Percentiles rank a stretch among this genome's conserved stretches.
Conservation (phyloP, 2,888 invertebrate species). For the Ganaspis brasiliensis region DNA sequence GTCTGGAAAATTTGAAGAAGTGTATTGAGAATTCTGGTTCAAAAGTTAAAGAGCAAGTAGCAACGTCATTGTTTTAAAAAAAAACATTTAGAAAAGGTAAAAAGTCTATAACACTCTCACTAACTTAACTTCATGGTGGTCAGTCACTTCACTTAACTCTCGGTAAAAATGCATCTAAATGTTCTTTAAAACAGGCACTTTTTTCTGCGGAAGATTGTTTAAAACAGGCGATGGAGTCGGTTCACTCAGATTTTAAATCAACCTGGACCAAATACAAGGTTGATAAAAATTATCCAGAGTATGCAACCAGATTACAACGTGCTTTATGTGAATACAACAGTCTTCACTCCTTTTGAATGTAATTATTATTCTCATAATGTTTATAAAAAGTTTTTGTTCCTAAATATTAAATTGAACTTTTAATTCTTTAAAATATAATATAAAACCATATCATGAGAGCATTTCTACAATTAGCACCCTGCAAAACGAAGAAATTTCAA, state of each 20-base stretch:
- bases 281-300: no score
- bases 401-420: no score
- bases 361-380: no score
- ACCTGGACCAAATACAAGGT: neutral
- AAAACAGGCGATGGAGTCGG: neutral
- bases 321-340: no score
- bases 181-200: neutral
- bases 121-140: neutral
- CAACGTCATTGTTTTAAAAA: neutral
- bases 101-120: neutral
- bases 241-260: neutral
- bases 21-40: neutral
- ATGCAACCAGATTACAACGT: no score
- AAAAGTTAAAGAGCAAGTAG: neutral
- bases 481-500: no score
- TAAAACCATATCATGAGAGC: no score
- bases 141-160: neutral
- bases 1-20: neutral
- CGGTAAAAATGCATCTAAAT: neutral
- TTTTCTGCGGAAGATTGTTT: neutral
- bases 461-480: no score
- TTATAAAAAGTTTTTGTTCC: no score
- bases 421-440: no score
- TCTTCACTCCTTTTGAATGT: no score
- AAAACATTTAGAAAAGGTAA: neutral